Evolutionary conservation across 1,140 invertebrate species (phyloP).

Genomic region (Ctenoplectra terminalis): DNA sequence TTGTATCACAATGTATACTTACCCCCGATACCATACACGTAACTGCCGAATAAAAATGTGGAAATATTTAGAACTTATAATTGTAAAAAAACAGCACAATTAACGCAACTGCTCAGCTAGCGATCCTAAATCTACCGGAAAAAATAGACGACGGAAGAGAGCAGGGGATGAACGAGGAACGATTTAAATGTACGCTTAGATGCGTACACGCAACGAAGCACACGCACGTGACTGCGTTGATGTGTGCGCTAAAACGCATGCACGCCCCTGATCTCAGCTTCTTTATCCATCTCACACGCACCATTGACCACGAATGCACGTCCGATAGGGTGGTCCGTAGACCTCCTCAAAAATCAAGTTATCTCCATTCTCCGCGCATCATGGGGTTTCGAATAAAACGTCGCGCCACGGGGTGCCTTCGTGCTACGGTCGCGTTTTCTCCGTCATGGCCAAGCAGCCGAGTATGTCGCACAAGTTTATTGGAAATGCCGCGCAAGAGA

Average conservation of each 20-base stretch:
- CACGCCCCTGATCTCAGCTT: constrained; percentile 61
- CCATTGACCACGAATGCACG: constrained; percentile 81
- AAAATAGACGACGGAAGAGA: constrained; percentile 14
- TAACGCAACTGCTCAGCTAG: neutral
- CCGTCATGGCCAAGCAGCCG: neutral
- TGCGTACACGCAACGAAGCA: constrained; percentile 19
- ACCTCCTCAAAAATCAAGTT: constrained; percentile 80
- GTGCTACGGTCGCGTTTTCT: neutral
- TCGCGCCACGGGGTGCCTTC: neutral
- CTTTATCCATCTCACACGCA: constrained; percentile 81
- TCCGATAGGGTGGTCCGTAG: constrained; percentile 70
- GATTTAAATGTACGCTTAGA: constrained; percentile 19
- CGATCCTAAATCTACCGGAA: constrained; percentile 7
- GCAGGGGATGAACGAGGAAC: neutral
- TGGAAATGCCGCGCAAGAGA: constrained; percentile 33
- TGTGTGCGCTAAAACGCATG: constrained; percentile 13
- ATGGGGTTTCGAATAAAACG: constrained; percentile 58
- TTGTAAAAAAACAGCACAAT: neutral
- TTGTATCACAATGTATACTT: too few relatives aligned
- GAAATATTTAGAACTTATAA: too few relatives aligned
- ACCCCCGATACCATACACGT: too few relatives aligned
- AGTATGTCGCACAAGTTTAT: constrained; percentile 52
- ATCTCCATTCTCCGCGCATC: constrained; percentile 73
- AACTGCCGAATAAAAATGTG: too few relatives aligned
- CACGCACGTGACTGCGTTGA: neutral